Percentiles rank a stretch among this genome's conserved stretches.
phyloP scores from a whole-genome alignment of 37 sponge, comb jelly and placozoan species.

The Amphimedon queenslandica region DNA sequence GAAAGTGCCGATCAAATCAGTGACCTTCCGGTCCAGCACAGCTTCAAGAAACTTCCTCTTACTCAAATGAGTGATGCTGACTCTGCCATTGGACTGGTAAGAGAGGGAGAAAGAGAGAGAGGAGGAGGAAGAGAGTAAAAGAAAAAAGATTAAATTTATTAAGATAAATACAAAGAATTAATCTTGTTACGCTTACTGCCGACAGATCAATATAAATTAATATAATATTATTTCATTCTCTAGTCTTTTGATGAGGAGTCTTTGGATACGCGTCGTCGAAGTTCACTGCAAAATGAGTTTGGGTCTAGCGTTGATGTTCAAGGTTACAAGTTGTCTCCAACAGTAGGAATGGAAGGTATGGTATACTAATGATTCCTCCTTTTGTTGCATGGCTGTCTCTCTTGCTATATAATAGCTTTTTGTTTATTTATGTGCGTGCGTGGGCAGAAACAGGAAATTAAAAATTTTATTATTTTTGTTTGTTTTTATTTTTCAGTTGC shows the following conservation, averaged over 20 bases:
- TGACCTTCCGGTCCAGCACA: not conserved
- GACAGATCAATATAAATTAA: not conserved
- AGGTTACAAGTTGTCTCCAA: not conserved
- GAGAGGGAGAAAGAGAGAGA: not conserved
- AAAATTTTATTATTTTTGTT: too few species aligned
- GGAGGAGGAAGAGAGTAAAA: not conserved
- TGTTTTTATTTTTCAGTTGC: slow-evolving; percentile 28
- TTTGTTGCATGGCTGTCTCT: too few species aligned
- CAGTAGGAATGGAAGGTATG: not conserved
- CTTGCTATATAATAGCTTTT: too few species aligned
- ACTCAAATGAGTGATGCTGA: slow-evolving; percentile 40
- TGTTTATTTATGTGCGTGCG: too few species aligned
- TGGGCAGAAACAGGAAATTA: too few species aligned
- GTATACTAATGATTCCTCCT: too few species aligned
- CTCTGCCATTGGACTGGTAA: slow-evolving; percentile 59
- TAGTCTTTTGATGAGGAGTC: too few species aligned
- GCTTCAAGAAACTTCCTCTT: not conserved
- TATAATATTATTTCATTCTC: not conserved
- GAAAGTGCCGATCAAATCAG: not conserved
- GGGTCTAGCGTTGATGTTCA: not conserved
- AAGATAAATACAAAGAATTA: too few species aligned
- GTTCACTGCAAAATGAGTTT: too few species aligned
- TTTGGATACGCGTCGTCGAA: too few species aligned
- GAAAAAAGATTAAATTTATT: not conserved
- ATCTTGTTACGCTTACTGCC: too few species aligned